Percentiles rank a stretch among this genome's conserved stretches.
Conservation (phyloP, 2,797 vertebrate genomes). For the Alexandromys oeconomus region DNA sequence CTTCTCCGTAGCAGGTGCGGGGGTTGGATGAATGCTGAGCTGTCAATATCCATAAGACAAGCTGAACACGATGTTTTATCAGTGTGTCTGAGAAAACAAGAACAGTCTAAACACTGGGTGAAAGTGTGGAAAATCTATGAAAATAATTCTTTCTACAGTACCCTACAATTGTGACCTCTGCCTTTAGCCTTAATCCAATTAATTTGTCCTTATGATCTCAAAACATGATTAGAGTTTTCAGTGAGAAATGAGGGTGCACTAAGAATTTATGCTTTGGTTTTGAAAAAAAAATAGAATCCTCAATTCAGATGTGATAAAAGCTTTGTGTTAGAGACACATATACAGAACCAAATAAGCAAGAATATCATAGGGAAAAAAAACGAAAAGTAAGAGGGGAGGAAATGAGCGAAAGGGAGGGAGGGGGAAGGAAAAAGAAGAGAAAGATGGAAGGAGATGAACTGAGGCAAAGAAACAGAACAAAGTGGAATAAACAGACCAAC, state of each 20-base stretch:
- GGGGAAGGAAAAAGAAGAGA: too few species aligned
- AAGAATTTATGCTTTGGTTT: constrained; percentile 53
- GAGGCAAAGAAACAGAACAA: neutral
- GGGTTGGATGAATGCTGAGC: neutral
- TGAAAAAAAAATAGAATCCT: constrained; percentile 59
- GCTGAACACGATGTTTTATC: neutral
- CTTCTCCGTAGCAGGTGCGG: fast-evolving
- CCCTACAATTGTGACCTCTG: neutral
- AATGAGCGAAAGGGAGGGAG: fast-evolving
- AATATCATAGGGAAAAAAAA: too few species aligned
- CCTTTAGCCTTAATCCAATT: neutral
- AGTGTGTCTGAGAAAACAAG: fast-evolving
- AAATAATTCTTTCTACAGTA: neutral
- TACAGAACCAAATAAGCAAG: neutral
- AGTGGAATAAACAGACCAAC: neutral
- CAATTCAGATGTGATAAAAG: neutral
- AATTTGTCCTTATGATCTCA: constrained; percentile 3
- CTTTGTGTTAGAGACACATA: neutral
- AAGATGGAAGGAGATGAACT: neutral
- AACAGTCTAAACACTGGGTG: too few species aligned
- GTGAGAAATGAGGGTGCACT: constrained; percentile 17
- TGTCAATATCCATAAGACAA: neutral
- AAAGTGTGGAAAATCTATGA: neutral
- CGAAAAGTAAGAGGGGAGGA: neutral
- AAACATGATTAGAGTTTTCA: constrained; percentile 42